Evolutionary conservation across 2,113 vertebrate genomes (phyloP).

Genomic region (Haemorhous mexicanus): DNA sequence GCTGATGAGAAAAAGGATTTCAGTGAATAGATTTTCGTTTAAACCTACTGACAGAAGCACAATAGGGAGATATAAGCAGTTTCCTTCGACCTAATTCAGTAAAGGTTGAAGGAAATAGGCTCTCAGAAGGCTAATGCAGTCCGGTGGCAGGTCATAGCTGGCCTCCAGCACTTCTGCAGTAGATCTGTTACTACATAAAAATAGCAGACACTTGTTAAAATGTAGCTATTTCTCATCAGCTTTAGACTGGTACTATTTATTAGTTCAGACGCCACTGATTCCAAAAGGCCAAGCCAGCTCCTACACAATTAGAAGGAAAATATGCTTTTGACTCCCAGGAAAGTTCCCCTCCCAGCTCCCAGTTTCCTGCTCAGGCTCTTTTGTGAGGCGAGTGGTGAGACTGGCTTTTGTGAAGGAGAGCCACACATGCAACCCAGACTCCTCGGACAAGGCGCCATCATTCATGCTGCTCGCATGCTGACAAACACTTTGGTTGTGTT

Average conservation of each 20-base stretch:
- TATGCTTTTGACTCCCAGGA: not conserved
- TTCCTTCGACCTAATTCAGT: not conserved
- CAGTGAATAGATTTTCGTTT: not conserved
- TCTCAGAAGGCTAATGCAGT: not conserved
- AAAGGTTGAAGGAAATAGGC: slow-evolving; percentile 1
- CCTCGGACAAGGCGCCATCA: not conserved
- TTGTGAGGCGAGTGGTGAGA: slow-evolving; percentile 16
- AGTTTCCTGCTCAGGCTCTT: not conserved
- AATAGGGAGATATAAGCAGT: not conserved
- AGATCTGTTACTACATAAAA: not conserved
- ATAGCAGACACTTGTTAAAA: not conserved
- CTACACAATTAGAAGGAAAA: slow-evolving; percentile 16
- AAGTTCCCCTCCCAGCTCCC: not conserved
- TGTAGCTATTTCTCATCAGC: not conserved
- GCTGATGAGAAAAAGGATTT: not conserved
- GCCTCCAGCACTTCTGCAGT: not conserved
- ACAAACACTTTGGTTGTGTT: slow-evolving; percentile 36
- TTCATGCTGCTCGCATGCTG: not conserved
- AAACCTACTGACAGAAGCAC: slow-evolving; percentile 1
- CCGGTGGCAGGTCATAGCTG: rapidly evolving
- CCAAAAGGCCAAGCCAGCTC: not conserved
- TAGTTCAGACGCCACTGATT: not conserved
- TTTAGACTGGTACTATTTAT: not conserved
- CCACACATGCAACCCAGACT: slow-evolving; percentile 27
- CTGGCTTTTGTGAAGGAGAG: slow-evolving; percentile 22